Evolutionary conservation across 2,113 vertebrate genomes (phyloP).

Genomic region (Phocoena phocoena): DNA sequence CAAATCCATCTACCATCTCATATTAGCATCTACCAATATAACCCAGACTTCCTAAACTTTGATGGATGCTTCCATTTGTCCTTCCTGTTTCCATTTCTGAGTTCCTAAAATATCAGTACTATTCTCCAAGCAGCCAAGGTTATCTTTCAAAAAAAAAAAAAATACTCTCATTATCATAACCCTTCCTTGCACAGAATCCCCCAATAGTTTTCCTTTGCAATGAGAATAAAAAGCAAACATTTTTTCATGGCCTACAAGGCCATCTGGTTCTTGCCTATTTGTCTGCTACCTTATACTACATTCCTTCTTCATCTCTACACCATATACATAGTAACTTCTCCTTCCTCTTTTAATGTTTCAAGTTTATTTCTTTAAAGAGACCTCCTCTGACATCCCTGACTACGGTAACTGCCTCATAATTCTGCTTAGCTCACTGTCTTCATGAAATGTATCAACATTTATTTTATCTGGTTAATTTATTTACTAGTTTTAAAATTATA

Average conservation of each 20-base stretch:
- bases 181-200: neutral
- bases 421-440: neutral
- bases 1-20: neutral
- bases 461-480: neutral
- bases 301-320: neutral
- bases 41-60: neutral
- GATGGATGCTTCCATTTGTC: neutral
- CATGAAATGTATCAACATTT: neutral
- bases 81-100: neutral
- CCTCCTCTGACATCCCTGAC: neutral
- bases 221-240: neutral
- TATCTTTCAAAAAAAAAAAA: neutral
- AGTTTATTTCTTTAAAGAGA: neutral
- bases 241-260: neutral
- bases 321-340: neutral
- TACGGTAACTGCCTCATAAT: neutral
- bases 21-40: neutral
- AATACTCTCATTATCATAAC: neutral
- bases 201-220: neutral
- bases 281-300: neutral
- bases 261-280: neutral
- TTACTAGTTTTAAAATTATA: neutral
- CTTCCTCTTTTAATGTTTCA: neutral
- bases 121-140: neutral
- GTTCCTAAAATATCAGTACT: neutral